Conservation (phyloP, 2,113 vertebrate species). For the Zosterops pallidus region DNA sequence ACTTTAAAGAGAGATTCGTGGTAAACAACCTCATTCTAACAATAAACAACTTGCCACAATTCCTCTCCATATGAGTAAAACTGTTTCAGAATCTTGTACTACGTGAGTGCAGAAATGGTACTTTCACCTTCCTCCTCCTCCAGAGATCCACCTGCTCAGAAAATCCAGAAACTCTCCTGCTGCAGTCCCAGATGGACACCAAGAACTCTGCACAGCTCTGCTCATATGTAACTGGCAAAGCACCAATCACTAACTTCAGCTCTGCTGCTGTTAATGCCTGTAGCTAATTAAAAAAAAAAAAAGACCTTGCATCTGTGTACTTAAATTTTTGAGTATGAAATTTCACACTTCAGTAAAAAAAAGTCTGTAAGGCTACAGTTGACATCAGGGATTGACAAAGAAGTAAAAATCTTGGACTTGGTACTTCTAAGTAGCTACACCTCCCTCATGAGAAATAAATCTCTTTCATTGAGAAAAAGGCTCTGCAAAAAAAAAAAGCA, state of each 20-base stretch:
- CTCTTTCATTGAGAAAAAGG: not conserved
- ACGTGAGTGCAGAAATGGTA: fast-evolving
- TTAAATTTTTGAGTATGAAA: not conserved
- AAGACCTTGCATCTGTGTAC: fast-evolving
- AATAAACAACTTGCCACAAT: not conserved
- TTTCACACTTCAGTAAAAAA: not conserved
- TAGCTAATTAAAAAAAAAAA: not conserved
- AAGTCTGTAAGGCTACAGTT: too few species aligned
- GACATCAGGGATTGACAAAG: not conserved
- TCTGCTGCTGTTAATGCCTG: not conserved
- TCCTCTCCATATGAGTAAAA: not conserved
- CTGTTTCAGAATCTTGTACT: not conserved
- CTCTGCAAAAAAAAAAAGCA: not conserved
- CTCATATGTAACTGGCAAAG: fast-evolving
- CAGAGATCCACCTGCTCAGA: not conserved
- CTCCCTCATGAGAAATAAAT: not conserved
- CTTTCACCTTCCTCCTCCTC: not conserved
- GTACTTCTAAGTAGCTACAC: not conserved
- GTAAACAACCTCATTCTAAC: not conserved
- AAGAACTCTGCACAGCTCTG: not conserved
- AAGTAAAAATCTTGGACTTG: not conserved
- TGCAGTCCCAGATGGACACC: not conserved
- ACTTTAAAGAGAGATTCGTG: not conserved
- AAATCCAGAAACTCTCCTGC: not conserved
- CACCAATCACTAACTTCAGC: not conserved